These are phyloP conservation scores for Indicator indicator DNA, from an alignment of 2,113 vertebrate species.

Conservation along the genomic window DNA sequence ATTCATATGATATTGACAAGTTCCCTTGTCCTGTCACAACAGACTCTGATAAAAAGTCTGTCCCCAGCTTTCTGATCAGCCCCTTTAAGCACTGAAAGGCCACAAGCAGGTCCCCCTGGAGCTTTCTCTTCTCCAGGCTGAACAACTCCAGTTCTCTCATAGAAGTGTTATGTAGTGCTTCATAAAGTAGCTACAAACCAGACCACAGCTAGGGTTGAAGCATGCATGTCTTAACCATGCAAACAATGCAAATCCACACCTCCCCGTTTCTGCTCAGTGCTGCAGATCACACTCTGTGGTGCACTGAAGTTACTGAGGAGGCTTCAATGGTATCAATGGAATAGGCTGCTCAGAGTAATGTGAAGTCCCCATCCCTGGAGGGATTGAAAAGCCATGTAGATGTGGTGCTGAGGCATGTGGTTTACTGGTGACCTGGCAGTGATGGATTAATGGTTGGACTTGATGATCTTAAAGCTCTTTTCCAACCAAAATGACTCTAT, in stretches of 20 bases:
- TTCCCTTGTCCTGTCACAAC: neutral
- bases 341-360: no score
- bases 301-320: no score
- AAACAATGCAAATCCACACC: neutral
- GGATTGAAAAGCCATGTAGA: no score
- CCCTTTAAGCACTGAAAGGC: neutral
- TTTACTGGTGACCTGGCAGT: no score
- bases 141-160: neutral
- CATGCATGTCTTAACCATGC: fast-evolving
- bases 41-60: neutral
- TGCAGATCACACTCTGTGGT: neutral
- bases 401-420: no score
- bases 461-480: no score
- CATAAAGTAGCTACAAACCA: fast-evolving
- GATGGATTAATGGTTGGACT: no score
- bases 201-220: neutral
- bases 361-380: no score
- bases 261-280: neutral
- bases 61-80: neutral
- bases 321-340: neutral
- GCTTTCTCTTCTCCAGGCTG: neutral
- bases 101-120: neutral
- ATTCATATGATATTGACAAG: neutral
- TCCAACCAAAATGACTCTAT: neutral
- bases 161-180: no score